A percentile compares a stretch with the other conserved stretches of the same genome.
Evolutionary conservation across 2,888 invertebrate genomes (phyloP).

Genomic region (Drosophila testacea): DNA sequence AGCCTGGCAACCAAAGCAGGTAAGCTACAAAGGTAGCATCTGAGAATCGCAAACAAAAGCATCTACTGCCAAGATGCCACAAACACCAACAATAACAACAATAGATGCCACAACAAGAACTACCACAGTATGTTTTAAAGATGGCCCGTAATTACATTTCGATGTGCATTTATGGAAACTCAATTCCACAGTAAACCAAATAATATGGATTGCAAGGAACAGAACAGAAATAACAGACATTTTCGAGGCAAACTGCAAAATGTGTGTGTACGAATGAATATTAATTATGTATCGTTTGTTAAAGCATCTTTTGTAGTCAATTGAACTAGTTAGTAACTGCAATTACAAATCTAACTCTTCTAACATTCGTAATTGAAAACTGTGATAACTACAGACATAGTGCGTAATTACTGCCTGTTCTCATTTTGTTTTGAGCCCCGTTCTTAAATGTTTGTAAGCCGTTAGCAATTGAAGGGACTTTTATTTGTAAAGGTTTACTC

Average conservation of each 20-base stretch:
- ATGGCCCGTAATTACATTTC: constrained; percentile 34
- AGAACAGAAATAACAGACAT: neutral
- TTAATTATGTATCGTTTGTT: constrained; percentile 9
- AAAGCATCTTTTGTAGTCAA: neutral
- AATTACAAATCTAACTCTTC: neutral
- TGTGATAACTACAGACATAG: too few species aligned
- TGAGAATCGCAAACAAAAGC: constrained; percentile 22
- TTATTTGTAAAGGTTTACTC: too few species aligned
- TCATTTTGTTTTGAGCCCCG: too few species aligned
- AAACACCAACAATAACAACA: constrained; percentile 6
- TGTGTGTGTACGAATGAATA: neutral
- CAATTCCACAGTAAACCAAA: constrained; percentile 14
- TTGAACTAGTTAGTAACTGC: neutral
- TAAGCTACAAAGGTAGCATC: constrained; percentile 20
- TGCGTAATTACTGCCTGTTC: too few species aligned
- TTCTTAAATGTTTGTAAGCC: too few species aligned
- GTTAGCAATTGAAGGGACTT: too few species aligned
- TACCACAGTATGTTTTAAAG: constrained; percentile 14
- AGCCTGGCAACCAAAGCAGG: constrained; percentile 7
- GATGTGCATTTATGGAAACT: constrained; percentile 33
- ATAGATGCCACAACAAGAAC: constrained; percentile 3
- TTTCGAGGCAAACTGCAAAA: neutral
- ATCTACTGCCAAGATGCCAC: constrained; percentile 4
- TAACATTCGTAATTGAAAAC: neutral
- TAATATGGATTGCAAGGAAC: neutral